Evolutionary conservation across 2,797 vertebrate genomes (phyloP).

Genomic region (Lacerta agilis): DNA sequence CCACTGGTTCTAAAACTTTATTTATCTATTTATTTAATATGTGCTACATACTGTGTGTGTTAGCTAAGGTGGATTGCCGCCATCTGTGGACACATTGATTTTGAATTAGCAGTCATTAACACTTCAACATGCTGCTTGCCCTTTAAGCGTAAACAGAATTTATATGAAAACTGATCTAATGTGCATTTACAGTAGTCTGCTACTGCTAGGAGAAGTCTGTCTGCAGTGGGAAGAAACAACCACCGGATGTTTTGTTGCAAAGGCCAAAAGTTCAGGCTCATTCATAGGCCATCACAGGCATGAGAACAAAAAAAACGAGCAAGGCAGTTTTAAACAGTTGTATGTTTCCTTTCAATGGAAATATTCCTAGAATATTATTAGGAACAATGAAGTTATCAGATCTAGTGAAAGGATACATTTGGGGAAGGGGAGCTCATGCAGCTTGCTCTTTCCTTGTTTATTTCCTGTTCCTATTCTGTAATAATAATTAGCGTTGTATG

Average conservation of each 20-base stretch:
- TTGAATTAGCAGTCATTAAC: conserved; percentile 54
- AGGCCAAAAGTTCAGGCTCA: not conserved
- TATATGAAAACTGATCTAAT: conserved; percentile 42
- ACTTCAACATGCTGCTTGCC: conserved; percentile 44
- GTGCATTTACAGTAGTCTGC: conserved; percentile 7
- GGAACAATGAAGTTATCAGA: not conserved
- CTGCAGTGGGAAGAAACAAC: not conserved
- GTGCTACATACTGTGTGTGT: not conserved
- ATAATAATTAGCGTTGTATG: not conserved
- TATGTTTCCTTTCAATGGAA: not conserved
- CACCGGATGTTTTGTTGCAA: not conserved
- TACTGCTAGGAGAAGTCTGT: not conserved
- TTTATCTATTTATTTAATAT: not conserved
- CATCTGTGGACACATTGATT: conserved; percentile 49
- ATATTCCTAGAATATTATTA: not conserved
- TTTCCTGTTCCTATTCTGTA: not conserved
- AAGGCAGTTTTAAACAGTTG: not conserved
- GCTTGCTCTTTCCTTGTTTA: not conserved
- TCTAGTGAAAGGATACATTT: not conserved
- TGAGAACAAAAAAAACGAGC: not conserved
- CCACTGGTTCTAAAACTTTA: not conserved
- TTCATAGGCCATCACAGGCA: not conserved
- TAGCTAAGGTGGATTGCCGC: conserved; percentile 32
- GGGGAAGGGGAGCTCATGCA: not conserved
- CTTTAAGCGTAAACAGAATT: conserved; percentile 29